Evolutionary conservation across 1,140 invertebrate genomes (phyloP).

Genomic region (Heliothis subflexa): DNA sequence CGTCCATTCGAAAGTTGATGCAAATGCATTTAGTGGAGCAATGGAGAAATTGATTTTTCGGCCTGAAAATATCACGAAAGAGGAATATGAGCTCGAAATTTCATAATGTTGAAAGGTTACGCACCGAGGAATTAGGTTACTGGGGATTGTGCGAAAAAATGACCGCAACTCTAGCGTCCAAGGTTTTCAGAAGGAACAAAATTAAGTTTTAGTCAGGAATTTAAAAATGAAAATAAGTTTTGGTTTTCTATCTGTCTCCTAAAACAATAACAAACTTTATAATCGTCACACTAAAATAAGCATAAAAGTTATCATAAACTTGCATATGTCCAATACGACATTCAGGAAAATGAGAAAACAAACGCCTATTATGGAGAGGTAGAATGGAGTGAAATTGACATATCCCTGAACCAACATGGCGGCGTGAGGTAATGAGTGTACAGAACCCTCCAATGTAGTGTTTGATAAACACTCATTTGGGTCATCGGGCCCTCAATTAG

Average conservation of each 20-base stretch:
- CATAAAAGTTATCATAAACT: no score
- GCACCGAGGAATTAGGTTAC: no score
- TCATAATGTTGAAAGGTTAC: no score
- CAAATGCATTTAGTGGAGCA: slow-evolving; percentile 14
- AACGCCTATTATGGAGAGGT: neutral
- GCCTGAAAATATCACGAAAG: neutral
- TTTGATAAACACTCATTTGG: slow-evolving; percentile 48
- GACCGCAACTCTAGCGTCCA: no score
- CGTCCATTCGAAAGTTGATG: neutral
- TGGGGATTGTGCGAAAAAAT: no score
- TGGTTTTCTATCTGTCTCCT: no score
- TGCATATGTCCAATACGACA: neutral
- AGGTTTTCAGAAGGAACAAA: no score
- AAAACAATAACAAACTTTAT: no score
- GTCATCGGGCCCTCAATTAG: slow-evolving; percentile 42
- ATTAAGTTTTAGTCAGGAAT: no score
- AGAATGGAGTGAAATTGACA: slow-evolving; percentile 25
- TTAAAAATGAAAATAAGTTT: no score
- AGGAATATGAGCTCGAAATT: no score
- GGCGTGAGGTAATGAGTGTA: slow-evolving; percentile 33
- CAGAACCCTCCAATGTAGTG: slow-evolving; percentile 22
- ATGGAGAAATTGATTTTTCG: neutral
- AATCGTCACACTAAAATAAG: no score
- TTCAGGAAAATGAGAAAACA: slow-evolving; percentile 5
- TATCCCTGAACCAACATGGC: slow-evolving; percentile 9